Evolutionary conservation across 2,113 vertebrate genomes (phyloP).

Genomic region (Spheniscus mendiculus): DNA sequence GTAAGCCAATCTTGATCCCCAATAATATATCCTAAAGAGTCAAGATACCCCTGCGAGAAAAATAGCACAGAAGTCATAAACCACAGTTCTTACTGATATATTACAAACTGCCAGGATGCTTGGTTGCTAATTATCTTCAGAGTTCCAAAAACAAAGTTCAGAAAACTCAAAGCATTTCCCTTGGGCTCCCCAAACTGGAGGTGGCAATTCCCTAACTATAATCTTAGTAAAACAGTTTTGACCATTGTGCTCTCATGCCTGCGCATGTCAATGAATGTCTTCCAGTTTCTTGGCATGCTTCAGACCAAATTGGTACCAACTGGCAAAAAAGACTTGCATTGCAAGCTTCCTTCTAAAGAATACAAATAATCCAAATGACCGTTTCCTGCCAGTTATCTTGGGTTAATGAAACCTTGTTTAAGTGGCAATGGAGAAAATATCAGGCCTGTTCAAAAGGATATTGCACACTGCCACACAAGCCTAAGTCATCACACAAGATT

Average conservation of each 20-base stretch:
- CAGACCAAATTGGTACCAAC: background rate
- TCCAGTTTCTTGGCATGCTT: background rate
- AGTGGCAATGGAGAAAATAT: background rate
- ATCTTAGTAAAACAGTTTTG: background rate
- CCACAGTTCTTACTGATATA: background rate
- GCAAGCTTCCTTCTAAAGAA: background rate
- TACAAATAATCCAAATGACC: background rate
- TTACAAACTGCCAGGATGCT: background rate
- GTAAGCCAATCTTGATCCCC: background rate
- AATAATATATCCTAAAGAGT: background rate
- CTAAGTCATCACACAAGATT: background rate
- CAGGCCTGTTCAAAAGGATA: background rate
- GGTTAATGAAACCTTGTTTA: background rate
- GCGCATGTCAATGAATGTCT: background rate
- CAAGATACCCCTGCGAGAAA: background rate
- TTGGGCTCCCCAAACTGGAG: background rate
- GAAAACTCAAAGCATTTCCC: background rate
- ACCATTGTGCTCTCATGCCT: background rate
- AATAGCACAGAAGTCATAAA: background rate
- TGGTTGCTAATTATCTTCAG: background rate
- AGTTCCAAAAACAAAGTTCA: background rate
- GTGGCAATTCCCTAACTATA: background rate
- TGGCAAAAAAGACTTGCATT: background rate
- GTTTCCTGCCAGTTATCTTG: background rate
- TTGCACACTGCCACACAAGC: background rate